Conservation (phyloP, 2,888 invertebrate genomes). For the Andrena camellia region DNA sequence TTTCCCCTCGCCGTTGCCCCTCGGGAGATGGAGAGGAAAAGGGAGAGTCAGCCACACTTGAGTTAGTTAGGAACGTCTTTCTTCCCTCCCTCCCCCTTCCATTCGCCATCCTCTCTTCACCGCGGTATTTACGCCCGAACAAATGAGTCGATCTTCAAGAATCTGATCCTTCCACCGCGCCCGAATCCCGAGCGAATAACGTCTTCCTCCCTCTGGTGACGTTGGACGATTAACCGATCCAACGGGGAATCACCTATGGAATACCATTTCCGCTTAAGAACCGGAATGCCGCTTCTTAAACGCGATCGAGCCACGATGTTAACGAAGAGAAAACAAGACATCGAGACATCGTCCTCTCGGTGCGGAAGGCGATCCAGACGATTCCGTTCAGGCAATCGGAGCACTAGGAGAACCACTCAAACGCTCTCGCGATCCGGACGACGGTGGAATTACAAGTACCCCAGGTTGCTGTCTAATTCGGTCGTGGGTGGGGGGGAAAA, state of each 20-base stretch:
- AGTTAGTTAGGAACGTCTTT: constrained; percentile 29
- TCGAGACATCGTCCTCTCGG: neutral
- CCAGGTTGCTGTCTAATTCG: constrained; percentile 14
- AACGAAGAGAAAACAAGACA: neutral
- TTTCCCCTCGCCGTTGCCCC: constrained; percentile 10
- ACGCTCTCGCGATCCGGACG: constrained; percentile 5
- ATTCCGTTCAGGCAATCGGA: constrained; percentile 3
- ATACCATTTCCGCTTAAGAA: too few species aligned
- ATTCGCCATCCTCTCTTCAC: constrained; percentile 2
- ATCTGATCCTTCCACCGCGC: constrained; percentile 17
- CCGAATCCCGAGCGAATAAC: constrained; percentile 16
- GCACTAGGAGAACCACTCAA: constrained; percentile 19
- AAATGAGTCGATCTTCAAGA: constrained; percentile 47
- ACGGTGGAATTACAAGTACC: constrained; percentile 43
- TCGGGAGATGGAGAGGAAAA: neutral
- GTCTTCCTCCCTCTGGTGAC: neutral
- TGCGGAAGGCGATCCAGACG: neutral
- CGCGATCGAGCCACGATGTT: neutral
- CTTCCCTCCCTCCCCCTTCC: neutral
- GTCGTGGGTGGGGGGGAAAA: constrained; percentile 37
- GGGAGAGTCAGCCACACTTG: constrained; percentile 21
- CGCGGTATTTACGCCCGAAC: constrained; percentile 53
- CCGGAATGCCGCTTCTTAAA: too few species aligned
- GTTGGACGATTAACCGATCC: neutral
- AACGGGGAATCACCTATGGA: neutral